Percentiles rank a stretch among this genome's conserved stretches.
Conservation (phyloP, 2,888 invertebrate genomes). For the Cataglyphis livida region DNA sequence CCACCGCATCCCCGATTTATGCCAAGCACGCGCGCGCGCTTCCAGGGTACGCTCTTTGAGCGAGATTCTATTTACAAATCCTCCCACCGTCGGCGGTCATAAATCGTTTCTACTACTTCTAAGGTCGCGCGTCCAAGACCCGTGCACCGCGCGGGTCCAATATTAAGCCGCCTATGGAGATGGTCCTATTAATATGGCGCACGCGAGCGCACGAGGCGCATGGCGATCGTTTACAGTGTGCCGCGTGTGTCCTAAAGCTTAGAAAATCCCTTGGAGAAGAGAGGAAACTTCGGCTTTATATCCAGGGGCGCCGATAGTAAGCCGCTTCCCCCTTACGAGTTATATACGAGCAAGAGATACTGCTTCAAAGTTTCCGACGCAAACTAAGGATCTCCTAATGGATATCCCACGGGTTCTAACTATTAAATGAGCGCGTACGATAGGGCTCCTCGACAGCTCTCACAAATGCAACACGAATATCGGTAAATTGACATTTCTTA, state of each 20-base stretch:
- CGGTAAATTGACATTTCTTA: neutral
- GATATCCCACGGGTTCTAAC: conserved; percentile 59
- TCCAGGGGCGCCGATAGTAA: conserved; percentile 67
- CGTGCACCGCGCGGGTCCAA: conserved; percentile 63
- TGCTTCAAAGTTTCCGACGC: conserved; percentile 57
- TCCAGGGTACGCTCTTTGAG: conserved; percentile 56
- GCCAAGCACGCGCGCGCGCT: conserved; percentile 63
- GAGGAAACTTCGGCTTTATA: conserved; percentile 70
- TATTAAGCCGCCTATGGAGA: conserved; percentile 72
- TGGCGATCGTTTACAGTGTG: conserved; percentile 68
- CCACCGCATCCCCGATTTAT: conserved; percentile 42
- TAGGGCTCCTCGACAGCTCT: neutral
- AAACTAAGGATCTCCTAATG: conserved; percentile 43
- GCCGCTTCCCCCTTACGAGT: conserved; percentile 42
- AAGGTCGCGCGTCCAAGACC: conserved; percentile 65
- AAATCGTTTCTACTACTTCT: conserved; percentile 75
- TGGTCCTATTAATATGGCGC: conserved; percentile 70
- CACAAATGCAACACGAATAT: neutral
- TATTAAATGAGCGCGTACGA: conserved; percentile 55
- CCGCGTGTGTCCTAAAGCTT: conserved; percentile 65
- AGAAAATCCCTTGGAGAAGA: conserved; percentile 71
- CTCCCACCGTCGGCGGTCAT: conserved; percentile 66
- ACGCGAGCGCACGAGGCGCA: conserved; percentile 29
- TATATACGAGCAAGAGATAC: conserved; percentile 57
- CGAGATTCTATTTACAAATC: conserved; percentile 77